These are phyloP conservation scores for Amazona guildingii DNA, from an alignment of 2,113 vertebrate species.

Conservation along the genomic window DNA sequence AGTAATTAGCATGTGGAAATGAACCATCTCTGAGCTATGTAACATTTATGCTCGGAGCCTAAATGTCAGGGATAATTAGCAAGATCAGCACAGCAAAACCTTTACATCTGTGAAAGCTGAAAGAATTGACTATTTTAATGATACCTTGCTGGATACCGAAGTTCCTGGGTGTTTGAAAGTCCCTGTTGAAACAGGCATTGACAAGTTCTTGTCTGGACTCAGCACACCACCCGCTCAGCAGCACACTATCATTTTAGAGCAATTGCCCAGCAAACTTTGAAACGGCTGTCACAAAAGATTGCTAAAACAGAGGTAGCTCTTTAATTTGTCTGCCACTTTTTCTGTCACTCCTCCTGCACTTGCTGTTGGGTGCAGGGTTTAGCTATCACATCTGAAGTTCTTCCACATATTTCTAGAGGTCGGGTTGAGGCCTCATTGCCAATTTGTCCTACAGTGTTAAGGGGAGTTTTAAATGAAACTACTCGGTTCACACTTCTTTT, in stretches of 20 bases:
- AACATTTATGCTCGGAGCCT: background rate
- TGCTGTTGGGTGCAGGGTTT: constrained; percentile 56
- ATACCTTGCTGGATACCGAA: constrained; percentile 14
- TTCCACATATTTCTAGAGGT: constrained; percentile 3
- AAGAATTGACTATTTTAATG: constrained; percentile 64
- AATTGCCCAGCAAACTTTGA: constrained; percentile 69
- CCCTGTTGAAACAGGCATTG: constrained; percentile 38
- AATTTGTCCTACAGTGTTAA: constrained; percentile 22
- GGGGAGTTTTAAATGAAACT: constrained; percentile 14
- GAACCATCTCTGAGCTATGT: background rate
- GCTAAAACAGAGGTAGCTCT: constrained; percentile 74
- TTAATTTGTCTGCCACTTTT: constrained; percentile 75
- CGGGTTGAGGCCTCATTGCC: background rate
- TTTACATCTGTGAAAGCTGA: constrained; percentile 52
- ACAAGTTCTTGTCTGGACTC: constrained; percentile 59
- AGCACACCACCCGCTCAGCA: constrained; percentile 46
- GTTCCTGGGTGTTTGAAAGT: constrained; percentile 17
- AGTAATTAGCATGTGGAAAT: background rate
- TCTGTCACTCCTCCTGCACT: constrained; percentile 71
- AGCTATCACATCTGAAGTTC: constrained; percentile 63
- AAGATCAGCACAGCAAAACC: background rate
- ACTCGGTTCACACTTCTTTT: background rate
- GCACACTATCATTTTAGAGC: constrained; percentile 68
- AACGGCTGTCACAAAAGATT: constrained; percentile 77
- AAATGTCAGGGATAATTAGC: constrained; percentile 41